Evolutionary conservation across 1,140 invertebrate genomes (phyloP).

Genomic region (Diuraphis noxia): DNA sequence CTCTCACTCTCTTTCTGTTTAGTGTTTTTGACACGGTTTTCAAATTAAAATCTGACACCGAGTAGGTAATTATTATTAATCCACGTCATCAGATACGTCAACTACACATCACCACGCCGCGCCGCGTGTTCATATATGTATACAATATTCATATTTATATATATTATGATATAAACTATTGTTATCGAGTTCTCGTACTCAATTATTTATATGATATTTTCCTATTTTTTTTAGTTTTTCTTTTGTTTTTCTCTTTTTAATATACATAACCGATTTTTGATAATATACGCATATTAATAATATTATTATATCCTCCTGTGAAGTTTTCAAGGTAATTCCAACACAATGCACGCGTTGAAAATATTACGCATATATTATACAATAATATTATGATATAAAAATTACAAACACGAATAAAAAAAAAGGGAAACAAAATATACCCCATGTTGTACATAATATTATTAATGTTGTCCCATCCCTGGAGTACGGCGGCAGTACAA

Average conservation of each 20-base stretch:
- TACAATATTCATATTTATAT: neutral
- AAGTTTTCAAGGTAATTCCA: conserved; percentile 22
- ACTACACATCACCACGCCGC: neutral
- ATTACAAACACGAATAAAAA: neutral
- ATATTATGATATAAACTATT: neutral
- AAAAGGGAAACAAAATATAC: neutral
- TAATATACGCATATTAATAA: neutral
- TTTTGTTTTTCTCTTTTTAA: neutral
- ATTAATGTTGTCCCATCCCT: neutral
- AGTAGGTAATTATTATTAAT: conserved; percentile 52
- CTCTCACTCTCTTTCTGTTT: conserved; percentile 4
- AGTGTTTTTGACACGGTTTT: conserved; percentile 49
- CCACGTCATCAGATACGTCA: conserved; percentile 51
- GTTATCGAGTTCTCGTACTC: conserved; percentile 9
- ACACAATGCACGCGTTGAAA: neutral
- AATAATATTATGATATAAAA: conserved; percentile 3
- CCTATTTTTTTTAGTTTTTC: neutral
- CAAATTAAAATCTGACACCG: conserved; percentile 51
- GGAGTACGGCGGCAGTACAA: neutral
- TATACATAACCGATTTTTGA: neutral
- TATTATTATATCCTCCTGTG: neutral
- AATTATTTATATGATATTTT: conserved; percentile 5
- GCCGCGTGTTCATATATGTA: neutral
- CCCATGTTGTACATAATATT: neutral
- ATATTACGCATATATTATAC: neutral